Conservation (phyloP, 2,888 invertebrate species). For the Conistra vaccinii region DNA sequence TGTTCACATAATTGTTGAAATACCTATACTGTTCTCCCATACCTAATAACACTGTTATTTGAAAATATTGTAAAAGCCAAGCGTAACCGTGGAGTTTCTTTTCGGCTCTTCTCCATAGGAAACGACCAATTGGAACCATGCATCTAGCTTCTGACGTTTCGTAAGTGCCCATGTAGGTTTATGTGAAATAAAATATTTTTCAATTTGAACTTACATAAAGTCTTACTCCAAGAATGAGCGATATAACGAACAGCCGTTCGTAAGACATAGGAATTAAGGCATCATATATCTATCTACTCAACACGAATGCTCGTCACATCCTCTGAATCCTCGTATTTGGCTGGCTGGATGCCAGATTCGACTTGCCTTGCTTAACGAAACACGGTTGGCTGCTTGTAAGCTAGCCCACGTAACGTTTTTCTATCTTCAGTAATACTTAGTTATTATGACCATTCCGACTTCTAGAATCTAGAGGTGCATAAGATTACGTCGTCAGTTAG, state of each 20-base stretch:
- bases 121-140: too few relatives aligned
- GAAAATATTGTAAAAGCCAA: too few relatives aligned
- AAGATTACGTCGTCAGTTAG: background rate
- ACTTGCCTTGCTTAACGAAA: slow-evolving; percentile 44
- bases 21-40: too few relatives aligned
- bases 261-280: slow-evolving; percentile 14
- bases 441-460: slow-evolving; percentile 15
- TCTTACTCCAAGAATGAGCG: background rate
- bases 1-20: too few relatives aligned
- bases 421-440: slow-evolving; percentile 12
- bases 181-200: too few relatives aligned
- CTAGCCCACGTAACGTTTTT: slow-evolving; percentile 19
- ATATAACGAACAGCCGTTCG: background rate
- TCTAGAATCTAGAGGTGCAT: background rate
- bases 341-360: slow-evolving; percentile 49
- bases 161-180: too few relatives aligned
- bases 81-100: too few relatives aligned
- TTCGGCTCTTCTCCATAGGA: too few relatives aligned
- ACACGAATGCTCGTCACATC: slow-evolving; percentile 25
- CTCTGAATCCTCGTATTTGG: slow-evolving; percentile 30
- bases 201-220: background rate
- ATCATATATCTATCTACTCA: slow-evolving; percentile 20
- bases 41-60: too few relatives aligned
- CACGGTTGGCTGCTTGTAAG: slow-evolving; percentile 29
- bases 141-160: too few relatives aligned